Base-by-base conservation (phyloP, 2,888 invertebrate genomes). In the Lamproptera curius region DNA sequence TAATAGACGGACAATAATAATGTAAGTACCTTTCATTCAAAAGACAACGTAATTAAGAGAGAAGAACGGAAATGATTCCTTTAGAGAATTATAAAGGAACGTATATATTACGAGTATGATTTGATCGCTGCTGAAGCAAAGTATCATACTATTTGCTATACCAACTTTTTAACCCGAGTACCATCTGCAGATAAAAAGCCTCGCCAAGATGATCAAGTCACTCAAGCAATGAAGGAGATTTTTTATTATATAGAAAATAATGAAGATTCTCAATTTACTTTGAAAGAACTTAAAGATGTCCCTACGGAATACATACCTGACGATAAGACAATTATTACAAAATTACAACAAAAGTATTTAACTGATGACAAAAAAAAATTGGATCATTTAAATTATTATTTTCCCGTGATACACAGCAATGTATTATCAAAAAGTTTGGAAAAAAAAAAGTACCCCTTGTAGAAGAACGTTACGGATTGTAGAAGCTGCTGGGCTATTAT, bases 401-500 rank as follows among this genome's bases (percentile, higher is more conserved):
- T 28, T 28, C n/a, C 28, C 28, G 28, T 28, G 28, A 28, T 28
- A n/a, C 28, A n/a, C n/a, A n/a, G n/a, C n/a, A n/a, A n/a, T n/a
- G n/a, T n/a, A n/a, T n/a, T n/a, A n/a, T n/a, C n/a, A n/a, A 63
- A 67, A 63, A 68, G 67, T 69, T 67, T 56, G 61, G 68, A 52
- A 65, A 56, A 62, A 67, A 63, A 67, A 65, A 69, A 62, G 54
- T 37, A 23, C 54, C 37, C 55, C 54, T 53, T 52, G 56, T 45
- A 62, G 67, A 59, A 67, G 67, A 73, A 52, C 45, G 61, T 36
- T 67, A 52, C 47, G 64, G 47, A 70, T 70, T 59, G 61, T 73
- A 55, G 62, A 72, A 66, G 65, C 67, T 63, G 72, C 73, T 44
- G 70, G 44, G 65, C 66, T 39, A 72, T 73, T 59, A 62, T 72